Evolutionary conservation across 2,888 invertebrate species (phyloP), one percentile per base, ranked within the genome.

Genomic region (Yponomeuta sedellus): DNA sequence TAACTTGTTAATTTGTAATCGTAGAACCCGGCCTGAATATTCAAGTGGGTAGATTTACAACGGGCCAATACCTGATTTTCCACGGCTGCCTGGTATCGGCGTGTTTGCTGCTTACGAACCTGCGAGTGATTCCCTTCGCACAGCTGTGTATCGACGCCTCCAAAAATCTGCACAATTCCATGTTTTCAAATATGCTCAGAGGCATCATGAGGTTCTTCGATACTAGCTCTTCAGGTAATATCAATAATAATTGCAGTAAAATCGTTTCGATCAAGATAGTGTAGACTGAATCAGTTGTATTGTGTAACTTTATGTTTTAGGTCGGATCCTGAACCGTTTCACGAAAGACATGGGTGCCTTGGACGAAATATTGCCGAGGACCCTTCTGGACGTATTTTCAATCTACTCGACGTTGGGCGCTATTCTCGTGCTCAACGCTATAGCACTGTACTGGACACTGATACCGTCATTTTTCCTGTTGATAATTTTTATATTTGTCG

Each of bases 261-360:
- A 34, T 34, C 6, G 8, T 8, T 34, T 8, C 34, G 10, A 5
- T 34, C 34, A 34, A 34, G 6, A 16, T 52, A 16, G 44, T 52
- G 16, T 52, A 3, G 44, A 52, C 34, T 12, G 8, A 52, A 52
- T 3, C 16, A 16, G 44, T 52, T 52, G 16, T 16, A 52, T 16
- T 52, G n/a, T 52, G 16, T 52, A 12, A 16, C 16, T 16, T 52
- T 52, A 16, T 52, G 16, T 78, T 77, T 58, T 73, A 91, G 95
- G 96, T 52, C 92, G 95, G 66, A 96, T 97, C 70, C 88, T 97
- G 61, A 92, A 92, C 71, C 81, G 97, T 65, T 97, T 97, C 76
- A 95, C 97, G 4, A 97, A 97, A 79, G 97, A 97, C 80, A 94
- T 97, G 78, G 96, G 96, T 0, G 92, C 94, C 0, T 92, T 97